Base-by-base conservation (phyloP, 64 coral and sea anemone species). In the Stichodactyla helianthus region DNA sequence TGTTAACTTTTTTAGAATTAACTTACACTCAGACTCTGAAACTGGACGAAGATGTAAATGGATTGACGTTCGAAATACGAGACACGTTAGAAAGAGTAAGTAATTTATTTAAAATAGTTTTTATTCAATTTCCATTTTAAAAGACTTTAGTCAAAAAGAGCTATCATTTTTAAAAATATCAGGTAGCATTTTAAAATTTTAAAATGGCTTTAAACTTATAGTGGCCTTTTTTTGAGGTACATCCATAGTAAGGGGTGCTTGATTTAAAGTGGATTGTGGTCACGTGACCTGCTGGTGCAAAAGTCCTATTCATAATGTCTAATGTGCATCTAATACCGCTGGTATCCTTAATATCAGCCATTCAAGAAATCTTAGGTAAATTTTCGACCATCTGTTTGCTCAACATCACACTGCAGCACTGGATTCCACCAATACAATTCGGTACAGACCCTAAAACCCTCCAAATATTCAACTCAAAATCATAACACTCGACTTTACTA, bases 391-490 rank as follows among this genome's bases (percentile, higher is more conserved):
- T 85, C 5, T 87, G 70, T 51, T 83, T 93, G 14, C 83, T 77
- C 13, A 97, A 59, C 5, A 82, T 85, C 10, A 97, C 94, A 16
- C 90, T 51, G 10, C 88, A 97, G 54, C 94, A 97, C 57, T 97
- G 94, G 35, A 97, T 97, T 22, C 94, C 94, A 2, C 94, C 94
- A 79, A 97, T 93, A 55, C 94, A 97, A 82, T 97, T 97, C 16
- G 94, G 94, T 5, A 97, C 94, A 15, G 94, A 93, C 17, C 94
- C 94, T 25, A 97, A 88, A 26, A 97, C 77, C 52, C 82, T 97
- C 94, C 94, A 97, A 53, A 83, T 60, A 22, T 97, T 84, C 65
- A 97, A 67, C 20, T 90, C 94, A 8, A 77, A 68, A 7, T 97
- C 94, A 82, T 93, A 97, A 70, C 84, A 88, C 64, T 97, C 94